These are phyloP conservation scores for Sycophila sp. DNA, from an alignment of 1,140 invertebrate species.

Conservation along the genomic window DNA sequence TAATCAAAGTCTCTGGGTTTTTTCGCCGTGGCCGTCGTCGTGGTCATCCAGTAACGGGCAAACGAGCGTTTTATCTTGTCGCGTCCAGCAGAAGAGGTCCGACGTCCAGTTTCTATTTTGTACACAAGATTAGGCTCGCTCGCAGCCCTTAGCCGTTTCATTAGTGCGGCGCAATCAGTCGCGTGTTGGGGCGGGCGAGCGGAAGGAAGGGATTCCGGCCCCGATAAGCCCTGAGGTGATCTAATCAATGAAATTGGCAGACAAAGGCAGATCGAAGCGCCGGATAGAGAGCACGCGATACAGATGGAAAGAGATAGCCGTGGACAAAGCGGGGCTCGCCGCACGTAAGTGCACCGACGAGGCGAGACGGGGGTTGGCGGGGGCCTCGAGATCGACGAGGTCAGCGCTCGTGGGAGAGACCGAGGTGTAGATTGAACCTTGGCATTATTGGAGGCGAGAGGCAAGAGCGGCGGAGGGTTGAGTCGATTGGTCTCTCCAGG, in stretches of 20 bases:
- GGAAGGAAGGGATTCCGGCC: not conserved
- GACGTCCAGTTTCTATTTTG: constrained; percentile 43
- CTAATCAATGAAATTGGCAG: constrained; percentile 66
- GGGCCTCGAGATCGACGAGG: constrained; percentile 41
- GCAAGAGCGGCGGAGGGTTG: constrained; percentile 1
- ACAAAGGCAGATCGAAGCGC: constrained; percentile 51
- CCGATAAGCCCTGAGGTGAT: constrained; percentile 47
- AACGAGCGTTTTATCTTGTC: constrained; percentile 31
- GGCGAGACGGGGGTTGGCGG: constrained; percentile 16
- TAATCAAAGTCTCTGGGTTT: too few species aligned
- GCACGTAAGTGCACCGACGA: not conserved
- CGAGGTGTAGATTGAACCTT: constrained; percentile 55
- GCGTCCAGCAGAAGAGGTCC: not conserved
- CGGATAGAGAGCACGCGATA: constrained; percentile 43
- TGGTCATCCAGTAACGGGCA: not conserved
- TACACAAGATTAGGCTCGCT: constrained; percentile 53
- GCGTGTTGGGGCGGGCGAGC: not conserved
- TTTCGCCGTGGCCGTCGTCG: too few species aligned
- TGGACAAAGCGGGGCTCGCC: constrained; percentile 7
- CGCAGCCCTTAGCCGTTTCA: constrained; percentile 59
- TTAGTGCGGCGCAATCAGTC: constrained; percentile 61
- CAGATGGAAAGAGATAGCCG: constrained; percentile 22
- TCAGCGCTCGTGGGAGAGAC: constrained; percentile 49
- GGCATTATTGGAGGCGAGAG: constrained; percentile 37
- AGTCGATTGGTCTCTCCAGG: constrained; percentile 44